A percentile compares a stretch with the other conserved stretches of the same genome.
These are phyloP conservation scores for Piprites chloris DNA, from an alignment of 2,113 vertebrate genomes.

Conservation along the genomic window DNA sequence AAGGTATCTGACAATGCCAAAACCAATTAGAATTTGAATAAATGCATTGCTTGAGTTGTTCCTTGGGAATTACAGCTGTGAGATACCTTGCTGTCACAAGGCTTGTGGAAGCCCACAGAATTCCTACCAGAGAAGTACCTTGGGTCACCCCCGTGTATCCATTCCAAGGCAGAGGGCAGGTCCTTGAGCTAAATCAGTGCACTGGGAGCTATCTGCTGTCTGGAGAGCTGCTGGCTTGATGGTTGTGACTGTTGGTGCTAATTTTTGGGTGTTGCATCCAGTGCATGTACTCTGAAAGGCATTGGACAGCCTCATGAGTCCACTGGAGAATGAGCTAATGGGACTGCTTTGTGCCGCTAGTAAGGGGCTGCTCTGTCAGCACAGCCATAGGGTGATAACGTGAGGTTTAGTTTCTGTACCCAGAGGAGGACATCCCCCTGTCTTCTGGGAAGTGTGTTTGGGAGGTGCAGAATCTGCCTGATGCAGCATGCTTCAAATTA, in stretches of 20 bases:
- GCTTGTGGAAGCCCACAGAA: not conserved
- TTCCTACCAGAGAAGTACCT: not conserved
- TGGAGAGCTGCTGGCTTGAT: not conserved
- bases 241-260: not conserved
- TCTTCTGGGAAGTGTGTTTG: not conserved
- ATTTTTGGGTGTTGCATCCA: not conserved
- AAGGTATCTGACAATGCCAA: not conserved
- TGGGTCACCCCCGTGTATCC: not conserved
- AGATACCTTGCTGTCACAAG: not conserved
- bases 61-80: not conserved
- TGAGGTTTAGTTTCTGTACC: not conserved
- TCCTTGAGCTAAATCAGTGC: not conserved
- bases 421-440: not conserved
- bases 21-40: not conserved
- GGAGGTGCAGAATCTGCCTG: not conserved
- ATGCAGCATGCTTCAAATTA: not conserved
- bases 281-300: fast-evolving
- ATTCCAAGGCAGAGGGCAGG: fast-evolving
- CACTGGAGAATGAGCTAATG: not conserved
- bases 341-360: fast-evolving
- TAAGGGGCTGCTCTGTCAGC: not conserved
- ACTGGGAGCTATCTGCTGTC: not conserved
- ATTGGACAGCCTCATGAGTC: fast-evolving
- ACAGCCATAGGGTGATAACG: fast-evolving
- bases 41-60: not conserved